Evolutionary conservation across 2,797 vertebrate species (phyloP), one percentile per base, ranked within the genome.

Genomic region (Lates japonicus): DNA sequence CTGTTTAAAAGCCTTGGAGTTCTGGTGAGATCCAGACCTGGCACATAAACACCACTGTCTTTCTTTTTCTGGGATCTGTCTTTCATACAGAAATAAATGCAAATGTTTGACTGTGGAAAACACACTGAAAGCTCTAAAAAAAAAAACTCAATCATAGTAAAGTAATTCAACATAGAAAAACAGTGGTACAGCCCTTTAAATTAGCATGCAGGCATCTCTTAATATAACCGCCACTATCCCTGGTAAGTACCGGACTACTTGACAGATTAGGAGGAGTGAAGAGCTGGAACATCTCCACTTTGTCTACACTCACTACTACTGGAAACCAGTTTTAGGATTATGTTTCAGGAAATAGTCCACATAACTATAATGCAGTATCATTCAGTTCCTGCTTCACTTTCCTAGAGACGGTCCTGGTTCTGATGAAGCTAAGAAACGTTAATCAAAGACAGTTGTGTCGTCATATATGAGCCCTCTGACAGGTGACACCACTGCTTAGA

Each of bases 1-100:
- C 68, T 90, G 35, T 57, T 91, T 13, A 93, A 88, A 78, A 88
- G 79, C 70, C 63, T 91, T 44, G 88, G 88, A 37, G 13, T 91
- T 48, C 68, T 92, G 92, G 94, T 94, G 79, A 93, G 90, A 48
- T 71, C 55, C 51, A 65, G n/a, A 54, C n/a, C 22, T 20, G 33
- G 51, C 35, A 70, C 42, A 17, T 29, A 55, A 35, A 73, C 35
- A 31, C 16, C 12, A 2, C 20, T 2, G 19, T 59, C 25, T 19
- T 39, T 61, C 11, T 20, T 33, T 29, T 41, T 22, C 7, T 31
- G 19, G 10, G 17, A 20, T 8, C 13, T 31, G n/a, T 55, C n/a
- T 49, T 49, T 62, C 16, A 64, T 44, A 10, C 25, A 11, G 46
- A 49, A 37, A 51, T 39, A 37, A 3, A 60, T 17, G 8, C 11